Evolutionary conservation across 2,797 vertebrate genomes (phyloP).

Genomic region (Xenops minutus): DNA sequence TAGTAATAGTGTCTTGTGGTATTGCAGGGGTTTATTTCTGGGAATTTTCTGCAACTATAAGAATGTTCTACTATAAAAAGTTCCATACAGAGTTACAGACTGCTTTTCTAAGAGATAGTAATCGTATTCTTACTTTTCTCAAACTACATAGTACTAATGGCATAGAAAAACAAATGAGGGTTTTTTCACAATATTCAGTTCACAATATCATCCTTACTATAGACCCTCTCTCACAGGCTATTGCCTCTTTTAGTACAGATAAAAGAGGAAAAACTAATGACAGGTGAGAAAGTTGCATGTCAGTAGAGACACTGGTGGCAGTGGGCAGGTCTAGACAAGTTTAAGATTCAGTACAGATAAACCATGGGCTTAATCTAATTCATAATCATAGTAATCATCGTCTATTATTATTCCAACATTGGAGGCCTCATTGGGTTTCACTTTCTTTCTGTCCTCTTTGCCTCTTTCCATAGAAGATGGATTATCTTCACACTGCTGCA

Average conservation of each 20-base stretch:
- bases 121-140: background rate
- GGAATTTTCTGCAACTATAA: background rate
- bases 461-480: conserved; percentile 23
- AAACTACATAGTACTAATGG: background rate
- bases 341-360: background rate
- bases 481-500: conserved; percentile 73
- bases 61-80: background rate
- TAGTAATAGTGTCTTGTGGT: background rate
- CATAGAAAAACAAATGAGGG: background rate
- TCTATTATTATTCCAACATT: conserved; percentile 42
- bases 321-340: background rate
- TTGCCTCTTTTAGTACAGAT: background rate
- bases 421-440: conserved; percentile 34
- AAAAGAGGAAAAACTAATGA: background rate
- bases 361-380: conserved; percentile 63
- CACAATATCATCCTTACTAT: background rate
- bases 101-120: background rate
- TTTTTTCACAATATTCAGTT: background rate
- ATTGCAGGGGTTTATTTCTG: conserved; percentile 34
- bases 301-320: background rate
- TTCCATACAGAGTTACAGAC: background rate
- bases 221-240: background rate
- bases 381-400: conserved; percentile 80
- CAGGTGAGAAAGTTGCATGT: background rate
- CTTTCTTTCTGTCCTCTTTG: conserved; percentile 68